Conservation (phyloP, 1,140 invertebrate species). For the Heliconius hermathena region DNA sequence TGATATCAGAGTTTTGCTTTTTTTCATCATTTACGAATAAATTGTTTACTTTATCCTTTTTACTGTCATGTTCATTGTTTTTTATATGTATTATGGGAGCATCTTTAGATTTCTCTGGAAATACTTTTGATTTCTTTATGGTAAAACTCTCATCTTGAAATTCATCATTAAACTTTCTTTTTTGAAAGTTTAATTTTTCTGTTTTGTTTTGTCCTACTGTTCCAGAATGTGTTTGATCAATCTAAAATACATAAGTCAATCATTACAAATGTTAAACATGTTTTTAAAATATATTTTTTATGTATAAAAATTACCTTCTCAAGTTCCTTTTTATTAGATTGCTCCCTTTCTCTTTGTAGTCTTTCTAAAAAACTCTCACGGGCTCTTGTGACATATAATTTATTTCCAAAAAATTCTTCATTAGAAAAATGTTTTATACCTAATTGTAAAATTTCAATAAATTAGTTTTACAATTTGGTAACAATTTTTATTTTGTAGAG, state of each 20-base stretch:
- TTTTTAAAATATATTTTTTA: not conserved
- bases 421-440: conserved; percentile 67
- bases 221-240: conserved; percentile 8
- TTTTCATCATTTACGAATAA: conserved; percentile 52
- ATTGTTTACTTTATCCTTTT: not conserved
- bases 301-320: conserved; percentile 28
- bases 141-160: not conserved
- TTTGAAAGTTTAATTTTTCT: conserved; percentile 21
- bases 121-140: not conserved
- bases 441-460: conserved; percentile 39
- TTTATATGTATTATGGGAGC: not conserved
- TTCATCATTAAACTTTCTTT: conserved; percentile 37
- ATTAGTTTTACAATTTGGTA: not conserved
- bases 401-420: conserved; percentile 58
- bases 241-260: conserved; percentile 16
- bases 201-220: conserved; percentile 8
- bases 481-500: no score
- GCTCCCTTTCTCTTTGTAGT: conserved; percentile 66
- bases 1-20: conserved; percentile 79
- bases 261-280: not conserved
- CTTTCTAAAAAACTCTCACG: conserved; percentile 74
- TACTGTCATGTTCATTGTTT: not conserved
- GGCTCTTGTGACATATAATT: conserved; percentile 68
- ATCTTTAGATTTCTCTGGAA: not conserved
- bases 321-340: conserved; percentile 52